phyloP scores from a whole-genome alignment of 2,113 vertebrate genomes.

The Aspidoscelis tigris region DNA sequence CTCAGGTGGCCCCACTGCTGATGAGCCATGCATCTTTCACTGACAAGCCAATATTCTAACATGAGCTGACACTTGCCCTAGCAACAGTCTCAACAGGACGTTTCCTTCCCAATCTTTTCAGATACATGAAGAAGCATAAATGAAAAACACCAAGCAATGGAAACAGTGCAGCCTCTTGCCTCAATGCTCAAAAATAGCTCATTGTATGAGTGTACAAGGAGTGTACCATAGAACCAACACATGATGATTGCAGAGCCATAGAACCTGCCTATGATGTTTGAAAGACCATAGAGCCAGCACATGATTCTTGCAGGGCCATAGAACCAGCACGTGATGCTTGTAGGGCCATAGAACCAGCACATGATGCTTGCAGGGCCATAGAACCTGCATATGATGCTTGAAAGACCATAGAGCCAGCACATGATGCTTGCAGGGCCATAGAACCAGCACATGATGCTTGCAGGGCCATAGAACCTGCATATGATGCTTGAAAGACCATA shows the following conservation, averaged over 20 bases:
- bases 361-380: neutral
- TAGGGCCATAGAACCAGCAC: too few relatives aligned
- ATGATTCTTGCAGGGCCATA: neutral
- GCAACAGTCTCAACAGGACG: neutral
- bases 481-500: too few relatives aligned
- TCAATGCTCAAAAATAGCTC: neutral
- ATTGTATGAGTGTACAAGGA: neutral
- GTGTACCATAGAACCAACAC: neutral
- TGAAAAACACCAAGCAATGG: neutral
- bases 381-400: too few relatives aligned
- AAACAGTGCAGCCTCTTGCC: neutral
- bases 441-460: too few relatives aligned
- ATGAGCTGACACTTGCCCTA: neutral
- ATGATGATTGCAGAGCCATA: too few relatives aligned
- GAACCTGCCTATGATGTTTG: too few relatives aligned
- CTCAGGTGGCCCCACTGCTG: neutral
- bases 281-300: neutral
- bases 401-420: too few relatives aligned
- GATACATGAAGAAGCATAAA: neutral
- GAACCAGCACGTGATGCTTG: too few relatives aligned
- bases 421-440: too few relatives aligned
- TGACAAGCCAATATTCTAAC: neutral
- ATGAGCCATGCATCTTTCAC: neutral
- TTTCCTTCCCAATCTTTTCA: neutral
- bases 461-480: neutral